These are phyloP conservation scores for Sarcophaga rosellei DNA, from an alignment of 2,888 invertebrate species.

Conservation along the genomic window DNA sequence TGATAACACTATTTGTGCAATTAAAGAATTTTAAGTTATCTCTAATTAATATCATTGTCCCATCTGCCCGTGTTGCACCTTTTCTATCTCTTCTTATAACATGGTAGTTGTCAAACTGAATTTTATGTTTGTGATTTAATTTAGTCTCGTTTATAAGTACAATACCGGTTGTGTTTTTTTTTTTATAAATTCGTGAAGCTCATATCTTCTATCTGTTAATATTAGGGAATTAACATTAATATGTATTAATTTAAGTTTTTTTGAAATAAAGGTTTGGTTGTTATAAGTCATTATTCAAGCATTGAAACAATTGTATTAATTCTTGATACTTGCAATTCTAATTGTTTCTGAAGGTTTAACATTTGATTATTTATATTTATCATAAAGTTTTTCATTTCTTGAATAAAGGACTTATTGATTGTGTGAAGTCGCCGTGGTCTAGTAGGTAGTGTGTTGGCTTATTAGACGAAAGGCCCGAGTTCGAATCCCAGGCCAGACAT, in stretches of 20 bases:
- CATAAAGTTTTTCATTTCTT: conserved; percentile 27
- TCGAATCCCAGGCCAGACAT: too few relatives aligned
- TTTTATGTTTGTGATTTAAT: conserved; percentile 38
- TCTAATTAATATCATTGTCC: conserved; percentile 2
- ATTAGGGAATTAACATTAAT: background rate
- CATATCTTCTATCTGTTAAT: conserved; percentile 24
- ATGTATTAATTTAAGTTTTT: conserved; percentile 25
- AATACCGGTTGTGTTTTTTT: conserved; percentile 28
- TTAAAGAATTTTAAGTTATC: too few relatives aligned
- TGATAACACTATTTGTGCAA: background rate
- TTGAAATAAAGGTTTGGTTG: conserved; percentile 6
- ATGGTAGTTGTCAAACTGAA: conserved; percentile 28
- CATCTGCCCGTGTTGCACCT: conserved; percentile 13
- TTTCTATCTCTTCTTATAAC: conserved; percentile 37
- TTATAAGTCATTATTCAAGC: background rate
- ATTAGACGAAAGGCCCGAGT: too few relatives aligned
- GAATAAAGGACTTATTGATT: background rate
- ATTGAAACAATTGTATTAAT: too few relatives aligned
- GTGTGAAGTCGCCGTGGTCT: too few relatives aligned
- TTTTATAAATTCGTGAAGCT: conserved; percentile 16
- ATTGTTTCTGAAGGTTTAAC: conserved; percentile 28
- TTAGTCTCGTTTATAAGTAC: conserved; percentile 38
- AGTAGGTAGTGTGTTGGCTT: too few relatives aligned
- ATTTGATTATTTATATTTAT: conserved; percentile 31
- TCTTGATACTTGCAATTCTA: conserved; percentile 11